Percentiles rank a stretch among this genome's conserved stretches.
Evolutionary conservation across 1,140 invertebrate genomes (phyloP).

Genomic region (Drosophila sp.): DNA sequence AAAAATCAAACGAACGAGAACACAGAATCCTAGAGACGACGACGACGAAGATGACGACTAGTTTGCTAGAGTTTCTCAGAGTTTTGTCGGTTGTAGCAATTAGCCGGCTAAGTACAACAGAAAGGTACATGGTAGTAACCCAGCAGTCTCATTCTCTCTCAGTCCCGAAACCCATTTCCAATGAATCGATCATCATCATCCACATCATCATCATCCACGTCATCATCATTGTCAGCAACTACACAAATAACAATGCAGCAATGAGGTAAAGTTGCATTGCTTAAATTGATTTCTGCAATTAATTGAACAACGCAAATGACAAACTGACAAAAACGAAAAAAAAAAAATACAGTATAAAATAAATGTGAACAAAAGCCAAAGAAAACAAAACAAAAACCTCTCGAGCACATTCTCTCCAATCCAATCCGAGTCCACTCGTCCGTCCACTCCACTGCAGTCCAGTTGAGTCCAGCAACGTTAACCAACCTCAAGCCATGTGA

Average conservation of each 20-base stretch:
- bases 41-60: too few relatives aligned
- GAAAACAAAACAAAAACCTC: slow-evolving; percentile 23
- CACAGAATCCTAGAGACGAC: slow-evolving; percentile 30
- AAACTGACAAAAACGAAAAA: slow-evolving; percentile 59
- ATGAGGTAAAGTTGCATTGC: slow-evolving; percentile 78
- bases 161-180: slow-evolving; percentile 67
- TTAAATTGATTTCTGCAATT: slow-evolving; percentile 83
- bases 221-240: slow-evolving; percentile 15
- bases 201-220: slow-evolving; percentile 21
- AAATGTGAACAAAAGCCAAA: slow-evolving; percentile 27
- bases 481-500: slow-evolving; percentile 47
- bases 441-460: background rate
- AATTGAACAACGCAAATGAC: slow-evolving; percentile 81
- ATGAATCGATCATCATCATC: slow-evolving; percentile 69
- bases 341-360: slow-evolving; percentile 8
- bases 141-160: slow-evolving; percentile 62
- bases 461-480: slow-evolving; percentile 12
- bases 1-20: slow-evolving; percentile 3
- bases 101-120: slow-evolving; percentile 38
- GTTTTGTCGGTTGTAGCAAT: slow-evolving; percentile 61
- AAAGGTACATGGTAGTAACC: slow-evolving; percentile 32
- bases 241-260: slow-evolving; percentile 60
- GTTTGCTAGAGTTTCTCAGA: slow-evolving; percentile 13
- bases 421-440: background rate
- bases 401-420: slow-evolving; percentile 23